Percentiles rank a stretch among this genome's conserved stretches.
Conservation (phyloP, 2,113 vertebrate species). For the Neotoma lepida region DNA sequence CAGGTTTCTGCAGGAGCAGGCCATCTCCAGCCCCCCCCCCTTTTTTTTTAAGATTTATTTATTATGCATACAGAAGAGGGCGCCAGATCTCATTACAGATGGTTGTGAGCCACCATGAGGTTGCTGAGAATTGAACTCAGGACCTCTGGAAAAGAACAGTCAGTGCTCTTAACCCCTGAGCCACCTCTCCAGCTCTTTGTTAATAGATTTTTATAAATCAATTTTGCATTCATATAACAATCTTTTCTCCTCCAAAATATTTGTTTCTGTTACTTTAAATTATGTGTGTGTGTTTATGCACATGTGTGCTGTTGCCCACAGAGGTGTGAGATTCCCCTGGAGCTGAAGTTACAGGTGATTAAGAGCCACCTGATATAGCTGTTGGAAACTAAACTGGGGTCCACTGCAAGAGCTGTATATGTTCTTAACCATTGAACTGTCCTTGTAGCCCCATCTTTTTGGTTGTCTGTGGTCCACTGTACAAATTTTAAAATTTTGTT, state of each 20-base stretch:
- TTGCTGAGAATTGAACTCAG: no score
- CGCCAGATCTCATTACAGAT: no score
- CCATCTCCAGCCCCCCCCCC: no score
- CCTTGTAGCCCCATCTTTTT: not conserved
- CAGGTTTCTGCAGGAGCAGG: not conserved
- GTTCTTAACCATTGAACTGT: not conserved
- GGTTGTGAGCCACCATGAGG: no score
- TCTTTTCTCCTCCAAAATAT: not conserved
- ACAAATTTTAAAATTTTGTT: not conserved
- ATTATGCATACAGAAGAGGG: no score
- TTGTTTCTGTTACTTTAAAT: not conserved
- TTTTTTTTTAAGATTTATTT: no score
- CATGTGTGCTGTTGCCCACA: not conserved
- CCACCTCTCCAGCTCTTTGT: not conserved
- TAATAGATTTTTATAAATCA: constrained; percentile 17
- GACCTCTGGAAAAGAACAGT: no score
- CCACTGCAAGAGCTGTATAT: not conserved
- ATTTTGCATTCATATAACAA: not conserved
- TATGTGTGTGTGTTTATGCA: not conserved
- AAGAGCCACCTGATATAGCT: not conserved
- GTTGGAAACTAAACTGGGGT: not conserved
- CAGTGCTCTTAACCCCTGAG: not conserved
- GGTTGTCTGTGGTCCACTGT: not conserved
- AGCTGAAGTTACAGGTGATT: not conserved
- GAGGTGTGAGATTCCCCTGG: not conserved